Conservation (phyloP, 30 jellyfish, hydroid and myxozoan species). For the Hydractinia symbiolongicarpus region DNA sequence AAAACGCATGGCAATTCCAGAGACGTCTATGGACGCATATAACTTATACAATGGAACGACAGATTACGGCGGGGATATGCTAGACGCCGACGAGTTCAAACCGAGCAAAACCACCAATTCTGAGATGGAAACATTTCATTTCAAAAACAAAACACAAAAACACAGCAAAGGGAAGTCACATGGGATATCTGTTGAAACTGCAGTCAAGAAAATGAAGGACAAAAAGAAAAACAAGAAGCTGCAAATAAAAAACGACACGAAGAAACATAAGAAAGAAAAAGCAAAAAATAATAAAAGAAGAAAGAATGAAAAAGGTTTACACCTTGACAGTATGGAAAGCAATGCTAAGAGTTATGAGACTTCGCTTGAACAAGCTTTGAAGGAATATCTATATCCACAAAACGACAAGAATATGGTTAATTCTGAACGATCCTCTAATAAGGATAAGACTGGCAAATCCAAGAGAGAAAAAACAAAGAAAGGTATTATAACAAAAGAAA, state of each 20-base stretch:
- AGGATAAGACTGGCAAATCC: not conserved
- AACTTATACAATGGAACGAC: not conserved
- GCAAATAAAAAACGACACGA: not conserved
- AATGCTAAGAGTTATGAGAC: not conserved
- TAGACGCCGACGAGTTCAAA: not conserved
- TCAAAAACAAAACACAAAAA: not conserved
- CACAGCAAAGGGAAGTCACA: not conserved
- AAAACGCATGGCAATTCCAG: conserved; percentile 22
- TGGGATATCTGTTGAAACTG: not conserved
- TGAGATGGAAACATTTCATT: not conserved
- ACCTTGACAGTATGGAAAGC: conserved; percentile 11
- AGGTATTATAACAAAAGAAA: not conserved
- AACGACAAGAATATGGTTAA: not conserved
- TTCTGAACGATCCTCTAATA: not conserved
- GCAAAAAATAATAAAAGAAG: not conserved
- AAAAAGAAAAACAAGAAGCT: conserved; percentile 7
- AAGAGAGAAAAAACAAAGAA: not conserved
- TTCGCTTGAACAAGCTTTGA: conserved; percentile 15
- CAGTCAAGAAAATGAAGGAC: not conserved
- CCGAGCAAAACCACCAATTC: not conserved
- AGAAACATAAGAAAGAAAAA: not conserved
- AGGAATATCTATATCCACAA: conserved; percentile 8
- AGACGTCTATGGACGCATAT: conserved; percentile 24
- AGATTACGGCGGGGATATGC: conserved; percentile 1
- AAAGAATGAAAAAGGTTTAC: not conserved